Percentiles rank a stretch among this genome's conserved stretches.
These are phyloP conservation scores for Proteles cristata DNA, from an alignment of 2,113 vertebrate genomes.

Conservation along the genomic window DNA sequence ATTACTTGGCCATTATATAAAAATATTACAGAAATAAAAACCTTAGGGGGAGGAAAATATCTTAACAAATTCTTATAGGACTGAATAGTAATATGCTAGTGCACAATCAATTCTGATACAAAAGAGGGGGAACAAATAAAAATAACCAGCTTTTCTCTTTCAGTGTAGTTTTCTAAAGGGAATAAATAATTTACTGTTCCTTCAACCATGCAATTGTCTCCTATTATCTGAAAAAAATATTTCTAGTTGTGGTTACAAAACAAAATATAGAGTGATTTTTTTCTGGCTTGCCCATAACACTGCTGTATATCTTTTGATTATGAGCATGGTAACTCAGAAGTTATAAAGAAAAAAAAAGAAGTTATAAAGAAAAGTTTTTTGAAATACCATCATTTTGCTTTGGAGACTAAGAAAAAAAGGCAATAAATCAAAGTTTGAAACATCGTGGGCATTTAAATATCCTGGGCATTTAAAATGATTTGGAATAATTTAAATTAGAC, in stretches of 20 bases:
- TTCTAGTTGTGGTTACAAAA: constrained; percentile 29
- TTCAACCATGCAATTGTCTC: constrained; percentile 81
- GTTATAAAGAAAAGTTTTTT: background rate
- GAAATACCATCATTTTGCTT: background rate
- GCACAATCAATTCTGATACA: constrained; percentile 85
- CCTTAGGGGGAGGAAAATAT: constrained; percentile 69
- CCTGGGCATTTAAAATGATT: background rate
- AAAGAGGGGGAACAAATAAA: background rate
- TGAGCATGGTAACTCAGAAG: background rate
- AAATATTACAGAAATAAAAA: constrained; percentile 89
- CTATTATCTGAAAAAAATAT: constrained; percentile 81
- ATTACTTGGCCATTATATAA: constrained; percentile 83
- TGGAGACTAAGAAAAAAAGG: background rate
- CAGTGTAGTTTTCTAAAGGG: constrained; percentile 81
- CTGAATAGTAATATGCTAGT: constrained; percentile 81
- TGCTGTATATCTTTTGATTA: background rate
- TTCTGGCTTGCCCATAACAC: constrained; percentile 45
- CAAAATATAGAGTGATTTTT: constrained; percentile 49
- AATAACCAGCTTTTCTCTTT: constrained; percentile 79
- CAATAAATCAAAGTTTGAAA: background rate
- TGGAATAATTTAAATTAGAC: background rate
- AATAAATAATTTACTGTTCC: constrained; percentile 86
- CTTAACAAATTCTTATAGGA: constrained; percentile 81
- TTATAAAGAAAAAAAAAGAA: background rate
- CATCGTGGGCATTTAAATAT: background rate